Evolutionary conservation across 2,888 invertebrate genomes (phyloP), one percentile per base, ranked within the genome.

Genomic region (Dysmachus trigonus): DNA sequence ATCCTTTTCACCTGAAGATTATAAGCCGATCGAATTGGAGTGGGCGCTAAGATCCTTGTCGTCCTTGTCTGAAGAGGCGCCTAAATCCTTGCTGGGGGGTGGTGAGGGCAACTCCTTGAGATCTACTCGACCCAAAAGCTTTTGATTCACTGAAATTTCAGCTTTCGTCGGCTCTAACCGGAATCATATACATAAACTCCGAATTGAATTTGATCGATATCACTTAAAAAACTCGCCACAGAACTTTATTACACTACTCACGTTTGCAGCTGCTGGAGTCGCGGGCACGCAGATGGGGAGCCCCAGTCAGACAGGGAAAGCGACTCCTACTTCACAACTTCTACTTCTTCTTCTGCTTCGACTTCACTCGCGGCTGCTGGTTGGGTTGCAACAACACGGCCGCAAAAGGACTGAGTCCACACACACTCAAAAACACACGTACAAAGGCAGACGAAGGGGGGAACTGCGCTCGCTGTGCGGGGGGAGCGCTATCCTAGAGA

Each of bases 161-260:
- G 47, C 77, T 27, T 47, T 77, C 41, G 15, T 30, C 7, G 47
- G 53, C 81, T 53, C 53, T 31, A 33, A 62, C 81, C 51, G 33
- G 62, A 81, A 10, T 47, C 62, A 51, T 53, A 51, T n/a, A n/a
- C n/a, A n/a, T 62, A 62, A 62, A 81, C 51, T 81, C 31, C 10
- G 10, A 81, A 81, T 81, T 81, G 53, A 81, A 81, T 81, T 53
- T 53, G 62, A 81, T 81, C 81, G 81, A 81, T 81, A 35, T 62
- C 33, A 76, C 76, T 53, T 53, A 31, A 30, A 51, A 53, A 81
- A 81, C 77, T 53, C 22, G 62, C 81, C 62, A 81, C 81, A 81
- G 33, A 81, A 81, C 51, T 53, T 53, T 81, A 62, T 53, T 81
- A 62, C 81, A 81, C 81, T 33, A 81, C 30, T 81, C 15, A 53